Base-by-base conservation (phyloP, 2,888 invertebrate genomes). In the Caenorhabditis sp. region DNA sequence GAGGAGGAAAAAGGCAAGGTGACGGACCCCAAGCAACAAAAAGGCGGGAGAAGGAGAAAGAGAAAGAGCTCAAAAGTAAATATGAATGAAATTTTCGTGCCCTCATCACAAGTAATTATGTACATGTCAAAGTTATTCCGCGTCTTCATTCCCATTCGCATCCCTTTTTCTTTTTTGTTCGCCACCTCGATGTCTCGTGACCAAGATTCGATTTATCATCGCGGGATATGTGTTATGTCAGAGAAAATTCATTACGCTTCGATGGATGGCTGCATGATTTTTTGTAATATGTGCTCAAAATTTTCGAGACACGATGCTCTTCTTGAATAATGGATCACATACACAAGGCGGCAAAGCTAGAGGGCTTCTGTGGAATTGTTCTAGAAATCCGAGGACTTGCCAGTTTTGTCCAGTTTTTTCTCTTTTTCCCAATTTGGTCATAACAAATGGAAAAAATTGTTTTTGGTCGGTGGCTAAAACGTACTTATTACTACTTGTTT, bases 191-290 rank as follows among this genome's bases (percentile, higher is more conserved):
- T 15, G 30, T 70, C 70, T 59, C 70, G 53, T 70, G 70, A 70
- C 59, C 52, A 70, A 70, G 58, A 70, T 50, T 70, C 70, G 53
- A 70, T 70, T 70, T 70, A 70, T 70, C 70, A 70, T 70, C 27
- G n/a, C 24, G 48, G 32, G 59, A 70, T 70, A 59, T 70, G 58
- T 59, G 59, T 53, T 70, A 37, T 59, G 59, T 59, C 59, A 59
- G 53, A 24, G 45, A 52, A 27, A 37, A 59, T 59, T 70, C 59
- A 70, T 70, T 52, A 59, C 43, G 70, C 59, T 41, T 26, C 32
- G 68, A 43, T 52, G 58, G 43, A 58, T 52, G 68, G 22, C 58
- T 58, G 35, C 68, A 68, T 68, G 68, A 68, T 59, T 70, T 70
- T 70, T 70, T 70, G 70, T 70, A 53, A 59, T 70, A 70, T 35